Base-by-base conservation (phyloP, 2,113 vertebrate genomes). In the Polypterus senegalus region DNA sequence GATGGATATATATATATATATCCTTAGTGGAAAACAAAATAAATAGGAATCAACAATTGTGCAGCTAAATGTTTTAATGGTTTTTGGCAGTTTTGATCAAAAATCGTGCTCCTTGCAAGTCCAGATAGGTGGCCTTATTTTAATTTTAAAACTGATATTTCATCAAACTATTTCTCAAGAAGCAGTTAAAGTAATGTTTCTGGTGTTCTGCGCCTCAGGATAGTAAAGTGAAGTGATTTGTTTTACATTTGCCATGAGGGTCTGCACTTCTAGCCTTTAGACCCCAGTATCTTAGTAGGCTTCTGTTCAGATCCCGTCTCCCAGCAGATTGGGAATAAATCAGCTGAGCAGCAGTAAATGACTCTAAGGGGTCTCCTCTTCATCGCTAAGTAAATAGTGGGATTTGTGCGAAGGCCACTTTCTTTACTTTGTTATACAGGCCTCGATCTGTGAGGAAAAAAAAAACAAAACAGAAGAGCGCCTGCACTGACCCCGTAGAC, bases 181-280 rank as follows among this genome's bases (percentile, higher is more conserved):
- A 72, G 76, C n/a, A 80, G 71, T 67, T 75, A 76, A 75, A 72
- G 56, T 61, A 46, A 47, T 49, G 56, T 70, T 27, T 68, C 68
- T 60, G 76, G 76, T 80, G 80, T 77, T 78, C 76, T 56, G 9
- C 55, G 3, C 11, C 64, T 5, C 57, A 56, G 3, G n/a, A 58
- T 45, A 9, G 48, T 49, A 51, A 5, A 66, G 54, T n/a, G 46
- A 44, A 62, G n/a, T 54, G 54, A 62, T 65, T 63, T 62, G 47
- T 47, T 7, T 53, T 56, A 46, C 54, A 51, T 65, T 49, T 61
- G 58, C 48, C 57, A 11, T 4, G 59, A n/a, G 10, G 47, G 43
- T 49, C 9, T 6, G 9, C 9, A 44, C 6, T 6, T 47, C 49
- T 54, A 58, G 63, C 63, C 51, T 45, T 54, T 47, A 55, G 60